phyloP scores from a whole-genome alignment of 2,113 vertebrate species.

The Scomber colias region DNA sequence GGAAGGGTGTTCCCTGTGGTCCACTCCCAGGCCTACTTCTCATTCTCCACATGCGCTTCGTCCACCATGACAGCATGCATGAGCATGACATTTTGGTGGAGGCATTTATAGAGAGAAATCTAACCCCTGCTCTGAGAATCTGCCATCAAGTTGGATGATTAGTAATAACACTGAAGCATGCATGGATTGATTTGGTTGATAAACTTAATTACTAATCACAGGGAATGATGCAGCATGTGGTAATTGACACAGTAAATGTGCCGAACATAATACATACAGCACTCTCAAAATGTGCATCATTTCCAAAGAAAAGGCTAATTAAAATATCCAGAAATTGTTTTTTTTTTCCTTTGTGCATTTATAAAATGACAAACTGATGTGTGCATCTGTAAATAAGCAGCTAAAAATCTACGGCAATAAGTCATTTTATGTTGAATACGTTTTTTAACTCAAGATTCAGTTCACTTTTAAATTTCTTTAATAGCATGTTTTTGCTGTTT shows the following conservation, averaged over 20 bases:
- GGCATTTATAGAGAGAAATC: slow-evolving; percentile 68
- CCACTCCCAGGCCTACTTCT: slow-evolving; percentile 72
- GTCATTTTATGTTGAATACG: not conserved
- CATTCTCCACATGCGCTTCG: slow-evolving; percentile 69
- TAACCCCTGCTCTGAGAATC: slow-evolving; percentile 46
- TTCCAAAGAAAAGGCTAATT: not conserved
- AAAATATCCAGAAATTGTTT: not conserved
- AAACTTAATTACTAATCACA: slow-evolving; percentile 32
- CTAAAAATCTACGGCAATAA: too few relatives aligned
- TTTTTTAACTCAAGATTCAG: not conserved
- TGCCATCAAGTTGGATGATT: slow-evolving; percentile 49
- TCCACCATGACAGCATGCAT: slow-evolving; percentile 69
- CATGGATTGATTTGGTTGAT: slow-evolving; percentile 47
- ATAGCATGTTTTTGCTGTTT: not conserved
- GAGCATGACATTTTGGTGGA: slow-evolving; percentile 73
- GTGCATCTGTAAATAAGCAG: not conserved
- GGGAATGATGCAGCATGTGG: slow-evolving; percentile 11
- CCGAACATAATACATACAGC: not conserved
- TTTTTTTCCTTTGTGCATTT: not conserved
- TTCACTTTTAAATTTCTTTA: not conserved
- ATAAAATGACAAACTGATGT: not conserved
- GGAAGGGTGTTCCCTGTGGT: slow-evolving; percentile 80
- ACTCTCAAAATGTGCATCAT: not conserved
- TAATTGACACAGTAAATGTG: slow-evolving; percentile 11
- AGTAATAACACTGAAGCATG: slow-evolving; percentile 44